A percentile compares a stretch with the other conserved stretches of the same genome.
phyloP scores from a whole-genome alignment of 2,113 vertebrate genomes.

The Eleginops maclovinus region DNA sequence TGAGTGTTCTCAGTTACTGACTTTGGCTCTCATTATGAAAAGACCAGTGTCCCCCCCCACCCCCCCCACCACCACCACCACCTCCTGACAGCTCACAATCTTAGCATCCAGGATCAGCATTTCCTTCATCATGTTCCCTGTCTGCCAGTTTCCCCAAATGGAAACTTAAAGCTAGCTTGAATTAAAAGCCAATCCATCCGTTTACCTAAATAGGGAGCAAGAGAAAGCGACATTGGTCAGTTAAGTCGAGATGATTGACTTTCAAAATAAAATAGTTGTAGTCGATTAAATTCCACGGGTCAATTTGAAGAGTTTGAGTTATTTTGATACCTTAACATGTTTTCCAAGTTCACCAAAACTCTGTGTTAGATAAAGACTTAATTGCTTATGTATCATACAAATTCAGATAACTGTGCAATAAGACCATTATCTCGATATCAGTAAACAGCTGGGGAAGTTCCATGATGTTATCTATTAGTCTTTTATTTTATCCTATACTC shows the following conservation, averaged over 20 bases:
- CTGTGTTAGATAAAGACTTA: too few relatives aligned
- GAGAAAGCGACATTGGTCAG: neutral
- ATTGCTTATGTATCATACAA: too few relatives aligned
- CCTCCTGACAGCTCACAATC: conserved; percentile 39
- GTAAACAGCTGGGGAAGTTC: too few relatives aligned
- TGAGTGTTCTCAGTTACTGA: conserved; percentile 79
- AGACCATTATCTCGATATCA: too few relatives aligned
- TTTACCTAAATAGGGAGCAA: neutral
- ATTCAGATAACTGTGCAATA: too few relatives aligned
- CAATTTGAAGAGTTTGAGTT: too few relatives aligned
- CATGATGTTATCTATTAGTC: too few relatives aligned
- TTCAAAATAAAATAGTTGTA: neutral
- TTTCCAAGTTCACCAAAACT: too few relatives aligned
- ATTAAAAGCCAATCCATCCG: neutral
- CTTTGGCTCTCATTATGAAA: conserved; percentile 72
- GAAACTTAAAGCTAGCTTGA: conserved; percentile 8
- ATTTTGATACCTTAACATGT: too few relatives aligned
- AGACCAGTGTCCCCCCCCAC: conserved; percentile 43
- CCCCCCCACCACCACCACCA: neutral
- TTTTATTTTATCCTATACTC: too few relatives aligned
- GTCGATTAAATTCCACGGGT: too few relatives aligned
- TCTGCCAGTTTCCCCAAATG: conserved; percentile 19
- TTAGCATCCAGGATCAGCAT: conserved; percentile 27
- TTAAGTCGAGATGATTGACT: neutral
- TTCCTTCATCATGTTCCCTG: conserved; percentile 12